phyloP scores from a whole-genome alignment of 2,113 vertebrate genomes.

The Muntiacus reevesi region DNA sequence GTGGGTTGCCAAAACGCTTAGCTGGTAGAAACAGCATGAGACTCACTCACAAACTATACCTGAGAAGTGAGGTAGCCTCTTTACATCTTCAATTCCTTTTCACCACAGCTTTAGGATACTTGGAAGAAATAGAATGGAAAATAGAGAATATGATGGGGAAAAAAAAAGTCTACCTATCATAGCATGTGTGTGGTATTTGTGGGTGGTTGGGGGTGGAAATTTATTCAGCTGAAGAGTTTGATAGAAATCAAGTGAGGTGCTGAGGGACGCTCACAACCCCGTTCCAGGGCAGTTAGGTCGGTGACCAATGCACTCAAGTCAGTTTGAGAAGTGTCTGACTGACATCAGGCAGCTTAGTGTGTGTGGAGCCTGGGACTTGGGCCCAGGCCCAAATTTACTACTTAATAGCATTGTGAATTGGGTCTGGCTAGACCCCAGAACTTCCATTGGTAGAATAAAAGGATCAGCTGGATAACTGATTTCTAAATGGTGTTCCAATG shows the following conservation, averaged over 20 bases:
- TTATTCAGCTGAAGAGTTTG: neutral
- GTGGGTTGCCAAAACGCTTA: neutral
- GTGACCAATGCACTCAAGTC: neutral
- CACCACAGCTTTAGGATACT: neutral
- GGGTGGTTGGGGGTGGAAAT: neutral
- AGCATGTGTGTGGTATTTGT: neutral
- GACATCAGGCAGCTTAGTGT: neutral
- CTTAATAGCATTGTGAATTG: neutral
- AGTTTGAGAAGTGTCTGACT: neutral
- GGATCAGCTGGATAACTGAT: neutral
- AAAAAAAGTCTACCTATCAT: neutral
- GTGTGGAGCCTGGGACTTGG: neutral
- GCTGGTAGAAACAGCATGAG: neutral
- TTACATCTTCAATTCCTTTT: neutral
- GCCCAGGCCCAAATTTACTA: neutral
- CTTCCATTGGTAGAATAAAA: neutral
- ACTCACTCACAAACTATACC: neutral
- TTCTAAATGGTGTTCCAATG: neutral
- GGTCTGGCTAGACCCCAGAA: neutral
- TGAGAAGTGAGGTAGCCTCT: neutral
- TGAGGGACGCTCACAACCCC: neutral
- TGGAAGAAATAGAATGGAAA: neutral
- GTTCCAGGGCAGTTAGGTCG: neutral
- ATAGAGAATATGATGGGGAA: neutral
- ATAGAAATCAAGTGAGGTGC: neutral